Conservation (phyloP, 2,888 invertebrate genomes). For the Plusia festucae region DNA sequence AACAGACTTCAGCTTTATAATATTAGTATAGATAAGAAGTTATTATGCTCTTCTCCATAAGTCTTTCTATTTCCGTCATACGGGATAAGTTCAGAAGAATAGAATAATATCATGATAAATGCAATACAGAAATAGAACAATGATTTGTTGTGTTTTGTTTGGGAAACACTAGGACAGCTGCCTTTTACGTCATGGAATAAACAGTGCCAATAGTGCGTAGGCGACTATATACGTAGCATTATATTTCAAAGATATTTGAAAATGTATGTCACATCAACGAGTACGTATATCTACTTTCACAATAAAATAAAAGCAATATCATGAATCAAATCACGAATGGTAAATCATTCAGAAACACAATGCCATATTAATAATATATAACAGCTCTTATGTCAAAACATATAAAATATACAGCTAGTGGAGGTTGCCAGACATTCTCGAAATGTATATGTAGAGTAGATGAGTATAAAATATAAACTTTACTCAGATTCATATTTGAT, state of each 20-base stretch:
- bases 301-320: not conserved
- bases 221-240: not conserved
- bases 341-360: constrained; percentile 9
- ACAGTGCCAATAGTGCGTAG: not conserved
- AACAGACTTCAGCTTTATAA: no score
- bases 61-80: not conserved
- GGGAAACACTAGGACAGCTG: constrained; percentile 4
- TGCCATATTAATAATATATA: constrained; percentile 4
- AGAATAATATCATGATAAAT: not conserved
- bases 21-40: no score
- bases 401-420: not conserved
- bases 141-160: constrained; percentile 1
- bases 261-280: not conserved
- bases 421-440: constrained; percentile 22
- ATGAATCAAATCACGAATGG: constrained; percentile 1
- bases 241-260: not conserved
- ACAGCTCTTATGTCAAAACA: constrained; percentile 4
- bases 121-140: not conserved
- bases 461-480: constrained; percentile 23
- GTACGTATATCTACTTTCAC: not conserved
- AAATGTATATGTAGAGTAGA: constrained; percentile 8
- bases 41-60: not conserved
- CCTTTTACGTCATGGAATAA: constrained; percentile 1
- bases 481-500: constrained; percentile 30
- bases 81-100: not conserved